phyloP scores from a whole-genome alignment of 2,797 vertebrate genomes.

The Natrix natrix region DNA sequence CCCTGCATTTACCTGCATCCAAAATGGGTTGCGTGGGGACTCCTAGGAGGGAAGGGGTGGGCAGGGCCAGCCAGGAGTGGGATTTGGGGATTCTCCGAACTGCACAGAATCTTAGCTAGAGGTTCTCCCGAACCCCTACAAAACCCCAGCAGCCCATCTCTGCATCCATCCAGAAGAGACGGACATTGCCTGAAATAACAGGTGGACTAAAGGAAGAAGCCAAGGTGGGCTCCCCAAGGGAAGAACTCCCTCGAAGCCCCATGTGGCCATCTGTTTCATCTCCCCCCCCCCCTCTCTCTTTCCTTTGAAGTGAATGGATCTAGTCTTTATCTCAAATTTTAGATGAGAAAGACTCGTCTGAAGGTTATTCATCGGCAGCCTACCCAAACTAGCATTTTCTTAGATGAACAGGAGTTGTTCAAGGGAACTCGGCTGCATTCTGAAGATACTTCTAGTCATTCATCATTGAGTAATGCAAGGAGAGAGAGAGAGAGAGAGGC shows the following conservation, averaged over 20 bases:
- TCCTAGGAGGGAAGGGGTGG: too few species aligned
- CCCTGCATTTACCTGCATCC: too few species aligned
- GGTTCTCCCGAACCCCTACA: too few species aligned
- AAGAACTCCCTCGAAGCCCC: neutral
- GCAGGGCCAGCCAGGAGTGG: too few species aligned
- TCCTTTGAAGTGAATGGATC: neutral
- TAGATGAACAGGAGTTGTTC: neutral
- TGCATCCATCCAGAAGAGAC: neutral
- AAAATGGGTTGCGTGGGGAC: too few species aligned
- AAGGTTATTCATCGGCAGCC: neutral
- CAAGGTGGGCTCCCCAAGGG: neutral
- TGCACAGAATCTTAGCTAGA: too few species aligned
- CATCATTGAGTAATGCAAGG: neutral
- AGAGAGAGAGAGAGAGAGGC: neutral
- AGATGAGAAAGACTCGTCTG: neutral
- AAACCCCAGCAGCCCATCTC: too few species aligned
- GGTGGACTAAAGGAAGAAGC: neutral
- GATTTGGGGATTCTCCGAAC: too few species aligned
- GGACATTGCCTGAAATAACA: neutral
- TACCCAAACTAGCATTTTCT: neutral
- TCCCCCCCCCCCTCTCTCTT: neutral
- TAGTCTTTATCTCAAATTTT: neutral
- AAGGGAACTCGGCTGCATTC: neutral
- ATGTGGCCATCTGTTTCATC: neutral
- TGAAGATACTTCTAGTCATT: neutral